Conservation (phyloP, 2,888 invertebrate genomes). For the Melinaea menophilus region DNA sequence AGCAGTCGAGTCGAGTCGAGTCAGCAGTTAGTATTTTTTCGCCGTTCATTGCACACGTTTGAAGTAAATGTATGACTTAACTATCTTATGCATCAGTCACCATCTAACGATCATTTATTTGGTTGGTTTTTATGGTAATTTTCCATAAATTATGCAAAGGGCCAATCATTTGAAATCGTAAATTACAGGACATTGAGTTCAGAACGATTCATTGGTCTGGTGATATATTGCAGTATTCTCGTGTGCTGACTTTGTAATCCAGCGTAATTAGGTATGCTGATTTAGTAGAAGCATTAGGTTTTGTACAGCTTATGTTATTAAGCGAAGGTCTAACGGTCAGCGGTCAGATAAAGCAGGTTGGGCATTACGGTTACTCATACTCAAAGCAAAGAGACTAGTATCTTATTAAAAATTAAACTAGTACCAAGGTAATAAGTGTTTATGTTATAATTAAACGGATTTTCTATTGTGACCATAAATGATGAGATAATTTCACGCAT, state of each 20-base stretch:
- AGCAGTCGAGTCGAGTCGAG: too few relatives aligned
- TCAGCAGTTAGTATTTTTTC: too few relatives aligned
- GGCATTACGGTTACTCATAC: not conserved
- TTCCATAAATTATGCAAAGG: slow-evolving; percentile 25
- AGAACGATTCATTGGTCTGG: slow-evolving; percentile 33
- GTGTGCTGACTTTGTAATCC: slow-evolving; percentile 33
- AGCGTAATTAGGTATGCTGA: slow-evolving; percentile 31
- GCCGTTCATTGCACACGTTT: too few relatives aligned
- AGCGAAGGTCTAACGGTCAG: slow-evolving; percentile 1
- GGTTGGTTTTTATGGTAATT: not conserved
- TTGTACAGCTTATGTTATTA: slow-evolving; percentile 13
- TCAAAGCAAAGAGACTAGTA: not conserved
- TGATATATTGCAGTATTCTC: slow-evolving; percentile 28
- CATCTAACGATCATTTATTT: too few relatives aligned
- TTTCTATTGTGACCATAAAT: too few relatives aligned
- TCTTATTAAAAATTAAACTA: not conserved
- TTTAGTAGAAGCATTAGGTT: slow-evolving; percentile 22
- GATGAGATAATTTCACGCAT: too few relatives aligned
- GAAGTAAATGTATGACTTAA: too few relatives aligned
- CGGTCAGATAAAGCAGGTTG: not conserved
- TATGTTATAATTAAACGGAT: too few relatives aligned
- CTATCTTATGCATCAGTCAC: too few relatives aligned
- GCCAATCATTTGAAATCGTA: slow-evolving; percentile 39
- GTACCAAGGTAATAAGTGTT: too few relatives aligned
- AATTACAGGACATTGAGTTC: slow-evolving; percentile 32